Conservation (phyloP, 2,113 vertebrate species). For the Struthio camelus region DNA sequence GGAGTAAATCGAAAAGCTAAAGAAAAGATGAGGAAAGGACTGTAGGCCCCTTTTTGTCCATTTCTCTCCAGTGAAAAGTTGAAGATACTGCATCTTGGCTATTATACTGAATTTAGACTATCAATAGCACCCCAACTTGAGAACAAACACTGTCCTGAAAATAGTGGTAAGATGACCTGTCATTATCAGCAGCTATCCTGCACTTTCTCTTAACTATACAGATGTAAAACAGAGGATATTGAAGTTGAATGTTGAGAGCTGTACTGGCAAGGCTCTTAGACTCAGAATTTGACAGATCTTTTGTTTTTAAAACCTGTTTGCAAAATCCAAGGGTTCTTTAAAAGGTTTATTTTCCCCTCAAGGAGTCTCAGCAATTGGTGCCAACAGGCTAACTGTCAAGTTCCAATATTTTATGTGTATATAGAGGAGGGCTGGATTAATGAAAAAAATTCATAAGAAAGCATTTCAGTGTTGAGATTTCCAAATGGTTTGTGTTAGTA, state of each 20-base stretch:
- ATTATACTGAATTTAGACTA: background rate
- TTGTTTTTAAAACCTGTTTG: conserved; percentile 51
- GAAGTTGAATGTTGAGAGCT: background rate
- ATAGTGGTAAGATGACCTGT: background rate
- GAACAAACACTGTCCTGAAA: background rate
- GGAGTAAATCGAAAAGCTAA: background rate
- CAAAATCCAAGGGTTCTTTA: conserved; percentile 35
- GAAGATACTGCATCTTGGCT: background rate
- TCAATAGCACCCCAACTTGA: background rate
- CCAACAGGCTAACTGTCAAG: conserved; percentile 51
- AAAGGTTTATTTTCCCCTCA: conserved; percentile 53
- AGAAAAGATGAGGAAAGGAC: background rate
- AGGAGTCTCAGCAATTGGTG: conserved; percentile 26
- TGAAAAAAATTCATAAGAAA: conserved; percentile 22
- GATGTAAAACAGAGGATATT: background rate
- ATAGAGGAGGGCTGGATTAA: background rate
- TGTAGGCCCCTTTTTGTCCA: background rate
- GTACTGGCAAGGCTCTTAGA: background rate
- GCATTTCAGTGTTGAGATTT: conserved; percentile 8
- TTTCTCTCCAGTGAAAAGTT: background rate
- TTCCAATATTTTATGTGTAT: background rate
- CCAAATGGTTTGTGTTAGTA: background rate
- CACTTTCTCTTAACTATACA: background rate
- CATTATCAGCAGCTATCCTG: background rate
- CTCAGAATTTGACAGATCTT: conserved; percentile 36